Evolutionary conservation across 2,888 invertebrate genomes (phyloP).

Genomic region (Oegoconia quadripuncta): DNA sequence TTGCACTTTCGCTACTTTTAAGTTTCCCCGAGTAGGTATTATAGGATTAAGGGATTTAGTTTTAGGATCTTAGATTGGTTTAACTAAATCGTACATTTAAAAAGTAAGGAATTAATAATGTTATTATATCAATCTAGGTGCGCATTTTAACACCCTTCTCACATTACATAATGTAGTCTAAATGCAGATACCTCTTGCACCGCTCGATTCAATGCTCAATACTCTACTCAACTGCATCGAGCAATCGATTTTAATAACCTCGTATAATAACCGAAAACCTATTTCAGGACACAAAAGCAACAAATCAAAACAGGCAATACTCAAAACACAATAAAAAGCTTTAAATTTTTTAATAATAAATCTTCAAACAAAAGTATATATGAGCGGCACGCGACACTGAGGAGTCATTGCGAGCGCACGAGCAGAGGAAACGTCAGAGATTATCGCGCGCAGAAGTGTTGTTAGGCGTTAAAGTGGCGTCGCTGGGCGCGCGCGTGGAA

Average conservation of each 20-base stretch:
- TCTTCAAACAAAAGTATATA: not conserved
- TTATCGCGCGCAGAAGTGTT: not conserved
- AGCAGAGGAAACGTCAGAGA: not conserved
- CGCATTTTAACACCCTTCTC: too few relatives aligned
- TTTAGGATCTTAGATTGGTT: too few relatives aligned
- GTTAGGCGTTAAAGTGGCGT: constrained; percentile 16
- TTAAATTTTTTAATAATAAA: constrained; percentile 29
- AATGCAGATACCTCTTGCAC: constrained; percentile 19
- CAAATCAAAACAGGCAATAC: constrained; percentile 38
- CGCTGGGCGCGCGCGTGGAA: constrained; percentile 68
- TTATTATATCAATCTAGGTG: too few relatives aligned
- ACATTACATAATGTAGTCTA: too few relatives aligned
- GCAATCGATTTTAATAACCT: not conserved
- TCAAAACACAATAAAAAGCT: constrained; percentile 38
- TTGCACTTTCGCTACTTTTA: too few relatives aligned
- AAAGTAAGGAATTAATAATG: too few relatives aligned
- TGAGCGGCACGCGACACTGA: not conserved
- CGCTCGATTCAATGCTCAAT: constrained; percentile 29
- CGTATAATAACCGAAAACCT: not conserved
- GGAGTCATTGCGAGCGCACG: not conserved
- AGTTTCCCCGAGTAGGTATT: too few relatives aligned
- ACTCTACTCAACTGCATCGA: too few relatives aligned
- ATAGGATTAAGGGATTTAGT: too few relatives aligned
- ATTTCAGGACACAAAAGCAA: constrained; percentile 44
- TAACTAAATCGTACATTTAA: too few relatives aligned